These are phyloP conservation scores for Anableps anableps DNA, from an alignment of 2,797 vertebrate species.

Conservation along the genomic window DNA sequence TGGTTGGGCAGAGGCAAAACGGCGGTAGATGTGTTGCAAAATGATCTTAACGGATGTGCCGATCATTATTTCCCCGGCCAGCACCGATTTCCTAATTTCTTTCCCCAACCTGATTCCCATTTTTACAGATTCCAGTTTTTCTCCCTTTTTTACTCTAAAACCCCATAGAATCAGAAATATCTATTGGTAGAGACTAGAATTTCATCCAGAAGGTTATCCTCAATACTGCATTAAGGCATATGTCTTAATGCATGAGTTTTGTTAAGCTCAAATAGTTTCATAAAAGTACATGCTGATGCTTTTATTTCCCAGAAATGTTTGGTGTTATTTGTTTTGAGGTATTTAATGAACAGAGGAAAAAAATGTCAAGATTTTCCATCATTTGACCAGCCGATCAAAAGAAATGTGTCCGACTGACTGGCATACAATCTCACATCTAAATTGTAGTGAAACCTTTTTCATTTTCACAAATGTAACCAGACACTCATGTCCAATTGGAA, in stretches of 20 bases:
- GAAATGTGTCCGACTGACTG: neutral
- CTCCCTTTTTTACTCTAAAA: neutral
- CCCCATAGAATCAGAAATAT: neutral
- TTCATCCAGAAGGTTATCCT: neutral
- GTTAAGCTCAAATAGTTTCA: neutral
- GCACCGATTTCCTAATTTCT: neutral
- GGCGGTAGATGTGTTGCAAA: neutral
- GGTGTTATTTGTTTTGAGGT: neutral
- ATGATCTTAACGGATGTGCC: neutral
- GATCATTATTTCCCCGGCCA: neutral
- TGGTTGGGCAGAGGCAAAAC: neutral
- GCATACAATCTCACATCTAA: neutral
- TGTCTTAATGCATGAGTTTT: neutral
- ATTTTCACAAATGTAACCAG: slow-evolving; percentile 31
- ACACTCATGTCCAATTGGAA: slow-evolving; percentile 21
- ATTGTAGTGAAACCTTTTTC: neutral
- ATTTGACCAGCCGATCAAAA: neutral
- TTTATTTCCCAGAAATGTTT: neutral
- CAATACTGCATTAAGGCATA: no score
- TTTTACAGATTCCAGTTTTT: neutral
- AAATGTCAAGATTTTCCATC: neutral
- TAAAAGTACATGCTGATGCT: neutral
- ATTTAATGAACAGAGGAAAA: neutral
- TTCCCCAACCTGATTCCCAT: neutral
- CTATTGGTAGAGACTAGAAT: neutral